Base-by-base conservation (phyloP, 2,888 invertebrate species). In the Apotomis turbidana region DNA sequence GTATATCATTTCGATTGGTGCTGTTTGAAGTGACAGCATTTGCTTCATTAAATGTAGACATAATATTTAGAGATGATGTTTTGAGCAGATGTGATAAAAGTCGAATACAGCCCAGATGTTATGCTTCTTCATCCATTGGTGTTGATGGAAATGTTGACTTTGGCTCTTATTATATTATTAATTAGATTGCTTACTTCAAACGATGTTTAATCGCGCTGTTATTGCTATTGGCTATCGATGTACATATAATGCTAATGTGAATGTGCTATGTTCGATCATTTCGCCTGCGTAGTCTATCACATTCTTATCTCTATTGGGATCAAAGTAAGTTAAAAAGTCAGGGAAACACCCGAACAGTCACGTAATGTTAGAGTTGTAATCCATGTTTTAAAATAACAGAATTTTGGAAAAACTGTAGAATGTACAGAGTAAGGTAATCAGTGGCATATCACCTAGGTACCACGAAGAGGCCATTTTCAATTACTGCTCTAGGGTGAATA, bases 401-500 rank as follows among this genome's bases (percentile, higher is more conserved):
- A 76, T 75, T 80, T 80, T 78, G 73, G 78, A 78, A 76, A 83
- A 79, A 83, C 77, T 74, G 83, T 86, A 87, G 86, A 80, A 76
- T 86, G 82, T 87, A 87, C 84, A 85, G 83, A 80, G 78, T 86
- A 82, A 81, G 78, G 73, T 78, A 83, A 84, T 86, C 82, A 86
- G 87, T 90, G 90, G 91, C 93, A 93, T 93, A 93, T 93, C 93
- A 92, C 85, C 82, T 85, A 86, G 84, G 85, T 83, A 85, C 85
- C 87, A 85, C 84, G 80, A 74, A 69, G 81, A 78, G 81, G 79
- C 78, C 81, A 78, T 78, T 81, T 84, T 84, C 83, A 49, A 49
- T 10, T 49, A 3, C 49, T 49, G 49, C 9, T 8, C 27, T 27
- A 27, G 27, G 27, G 27, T 27, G 27, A 27, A 27, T 27, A 2